Evolutionary conservation across 37 sponge, comb jelly and placozoan genomes (phyloP).

Genomic region (Halisarca cf. caerulea): DNA sequence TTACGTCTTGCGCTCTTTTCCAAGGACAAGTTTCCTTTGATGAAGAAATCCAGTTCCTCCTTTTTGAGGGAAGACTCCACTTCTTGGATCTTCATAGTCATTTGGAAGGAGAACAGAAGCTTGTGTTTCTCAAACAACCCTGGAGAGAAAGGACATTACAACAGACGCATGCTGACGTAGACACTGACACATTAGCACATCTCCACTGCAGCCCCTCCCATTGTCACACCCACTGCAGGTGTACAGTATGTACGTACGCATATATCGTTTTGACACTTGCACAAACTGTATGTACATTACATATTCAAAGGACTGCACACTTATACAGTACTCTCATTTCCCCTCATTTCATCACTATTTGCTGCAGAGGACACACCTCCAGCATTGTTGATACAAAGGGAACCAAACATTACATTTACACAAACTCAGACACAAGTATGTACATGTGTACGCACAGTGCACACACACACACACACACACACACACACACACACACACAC

Average conservation of each 20-base stretch:
- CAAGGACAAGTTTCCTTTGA: slow-evolving; percentile 96
- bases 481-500: too few relatives aligned
- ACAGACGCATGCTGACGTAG: too few relatives aligned
- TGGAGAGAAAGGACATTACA: too few relatives aligned
- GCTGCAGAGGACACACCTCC: too few relatives aligned
- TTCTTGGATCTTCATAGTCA: slow-evolving; percentile 98
- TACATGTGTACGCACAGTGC: neutral
- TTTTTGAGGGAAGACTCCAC: slow-evolving; percentile 70
- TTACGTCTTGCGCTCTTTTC: slow-evolving; percentile 89
- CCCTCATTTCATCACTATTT: too few relatives aligned
- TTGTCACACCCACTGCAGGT: too few relatives aligned
- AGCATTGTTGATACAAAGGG: too few relatives aligned
- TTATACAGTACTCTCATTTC: too few relatives aligned
- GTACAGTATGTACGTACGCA: slow-evolving; percentile 1
- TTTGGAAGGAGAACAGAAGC: slow-evolving; percentile 96
- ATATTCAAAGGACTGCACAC: too few relatives aligned
- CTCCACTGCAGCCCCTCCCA: too few relatives aligned
- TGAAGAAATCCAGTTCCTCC: slow-evolving; percentile 97
- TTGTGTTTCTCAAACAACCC: slow-evolving; percentile 99
- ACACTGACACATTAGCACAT: too few relatives aligned
- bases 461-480: neutral
- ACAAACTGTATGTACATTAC: too few relatives aligned
- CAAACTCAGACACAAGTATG: neutral
- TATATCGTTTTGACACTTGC: neutral
- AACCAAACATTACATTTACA: neutral